Percentiles rank a stretch among this genome's conserved stretches.
Conservation (phyloP, 1,140 invertebrate species). For the Drepana arcuata region DNA sequence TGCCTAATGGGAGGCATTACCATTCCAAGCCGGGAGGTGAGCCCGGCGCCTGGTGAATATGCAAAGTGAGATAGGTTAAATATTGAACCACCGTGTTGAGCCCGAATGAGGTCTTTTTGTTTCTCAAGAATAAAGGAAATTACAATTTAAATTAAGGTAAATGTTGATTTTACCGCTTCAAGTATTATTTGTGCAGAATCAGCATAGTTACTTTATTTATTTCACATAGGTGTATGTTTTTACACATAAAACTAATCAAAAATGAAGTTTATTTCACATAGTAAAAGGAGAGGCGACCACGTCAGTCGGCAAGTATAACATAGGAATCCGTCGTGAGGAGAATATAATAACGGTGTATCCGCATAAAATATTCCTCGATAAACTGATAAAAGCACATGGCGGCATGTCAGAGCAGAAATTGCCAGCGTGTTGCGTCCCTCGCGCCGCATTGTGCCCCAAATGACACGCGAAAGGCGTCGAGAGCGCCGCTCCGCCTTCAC, state of each 20-base stretch:
- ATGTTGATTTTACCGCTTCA: background rate
- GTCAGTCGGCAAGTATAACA: conserved; percentile 16
- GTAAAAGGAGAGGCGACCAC: conserved; percentile 7
- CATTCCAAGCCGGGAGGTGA: conserved; percentile 41
- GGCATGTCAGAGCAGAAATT: conserved; percentile 49
- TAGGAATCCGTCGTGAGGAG: conserved; percentile 23
- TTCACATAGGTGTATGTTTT: too few relatives aligned
- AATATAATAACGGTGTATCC: conserved; percentile 26
- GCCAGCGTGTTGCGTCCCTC: conserved; percentile 32
- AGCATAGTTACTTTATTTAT: too few relatives aligned
- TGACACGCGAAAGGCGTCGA: conserved; percentile 67
- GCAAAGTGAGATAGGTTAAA: conserved; percentile 50
- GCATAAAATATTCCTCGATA: conserved; percentile 39
- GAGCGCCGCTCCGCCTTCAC: conserved; percentile 53
- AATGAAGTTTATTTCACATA: too few relatives aligned
- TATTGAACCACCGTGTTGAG: conserved; percentile 41
- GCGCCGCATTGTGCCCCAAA: conserved; percentile 61
- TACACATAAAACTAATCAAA: too few relatives aligned
- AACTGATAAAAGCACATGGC: conserved; percentile 46
- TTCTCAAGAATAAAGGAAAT: too few relatives aligned
- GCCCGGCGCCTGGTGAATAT: conserved; percentile 51
- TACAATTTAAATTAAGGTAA: too few relatives aligned
- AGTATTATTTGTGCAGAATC: conserved; percentile 1
- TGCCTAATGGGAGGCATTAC: conserved; percentile 45
- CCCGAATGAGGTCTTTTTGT: conserved; percentile 29